A percentile compares a stretch with the other conserved stretches of the same genome.
Conservation (phyloP, 1,140 invertebrate genomes). For the Harpegnathos saltator region DNA sequence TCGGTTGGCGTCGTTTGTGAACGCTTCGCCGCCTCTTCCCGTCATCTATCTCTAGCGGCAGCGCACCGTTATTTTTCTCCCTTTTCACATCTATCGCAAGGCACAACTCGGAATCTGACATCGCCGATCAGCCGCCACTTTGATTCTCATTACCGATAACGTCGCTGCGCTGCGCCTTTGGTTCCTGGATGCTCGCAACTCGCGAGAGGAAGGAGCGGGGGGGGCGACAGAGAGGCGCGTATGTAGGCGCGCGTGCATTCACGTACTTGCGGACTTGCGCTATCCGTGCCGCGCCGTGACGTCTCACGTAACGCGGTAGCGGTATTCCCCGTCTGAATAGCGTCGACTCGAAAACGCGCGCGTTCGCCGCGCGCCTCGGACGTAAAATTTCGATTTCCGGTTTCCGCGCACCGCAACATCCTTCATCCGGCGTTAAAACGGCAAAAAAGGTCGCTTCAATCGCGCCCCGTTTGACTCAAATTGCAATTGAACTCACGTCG, state of each 20-base stretch:
- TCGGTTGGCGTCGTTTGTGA: constrained; percentile 55
- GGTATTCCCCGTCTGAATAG: neutral
- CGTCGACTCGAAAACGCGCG: neutral
- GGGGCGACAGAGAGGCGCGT: neutral
- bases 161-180: constrained; percentile 29
- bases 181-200: constrained; percentile 17
- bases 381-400: neutral
- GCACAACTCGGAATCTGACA: constrained; percentile 7
- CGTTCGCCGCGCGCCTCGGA: neutral
- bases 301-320: constrained; percentile 12
- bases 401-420: too few relatives aligned
- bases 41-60: constrained; percentile 20
- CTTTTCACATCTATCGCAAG: constrained; percentile 26
- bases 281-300: neutral
- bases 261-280: neutral
- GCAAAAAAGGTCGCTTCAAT: too few relatives aligned
- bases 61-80: neutral
- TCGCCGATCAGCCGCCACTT: constrained; percentile 40
- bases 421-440: too few relatives aligned
- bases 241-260: neutral
- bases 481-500: neutral
- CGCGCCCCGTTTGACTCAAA: too few relatives aligned
- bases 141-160: constrained; percentile 52
- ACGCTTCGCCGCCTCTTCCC: constrained; percentile 49
- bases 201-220: too few relatives aligned